Base-by-base conservation (phyloP, 2,113 vertebrate species). In the Lagopus leucura region DNA sequence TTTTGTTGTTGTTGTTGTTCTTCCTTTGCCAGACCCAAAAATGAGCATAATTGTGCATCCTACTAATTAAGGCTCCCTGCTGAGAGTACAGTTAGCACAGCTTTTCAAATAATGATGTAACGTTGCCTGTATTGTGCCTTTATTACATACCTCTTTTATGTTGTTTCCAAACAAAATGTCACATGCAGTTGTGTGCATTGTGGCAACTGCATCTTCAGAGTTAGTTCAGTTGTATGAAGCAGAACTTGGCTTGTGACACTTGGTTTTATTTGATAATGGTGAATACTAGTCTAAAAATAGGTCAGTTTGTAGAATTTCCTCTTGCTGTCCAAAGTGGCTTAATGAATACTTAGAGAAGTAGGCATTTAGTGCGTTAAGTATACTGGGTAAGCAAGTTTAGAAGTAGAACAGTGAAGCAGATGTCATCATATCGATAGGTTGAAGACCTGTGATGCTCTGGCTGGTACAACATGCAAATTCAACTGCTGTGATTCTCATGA, bases 121-220 rank as follows among this genome's bases (percentile, higher is more conserved):
- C 61, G 0, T 47, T 4, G 60, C 43, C 18, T 32, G 2, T 0
- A 1, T 10, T 13, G 32, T 75, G 48, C 3, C 15, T 79, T 40
- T 11, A 18, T 40, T 43, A 1, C 1, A 0, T 43, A 2, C 2
- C 1, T 5, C 9, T 22, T 72, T 61, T 38, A 76, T 42, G 32
- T n/a, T 47, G 13, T 72, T 75, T 71, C 13, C 40, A 55, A n/a
- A 10, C 40, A 3, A 36, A 57, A 13, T 9, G 18, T n/a, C 17
- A 1, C 0, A 0, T 7, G 16, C 34, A 8, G 30, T 22, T 20
- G 11, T 0, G 1, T 5, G 6, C 0, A 0, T 12, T 34, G 73
- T 3, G 28, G 18, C 25, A n/a, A 6, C 48, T 12, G 5, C 14
- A 1, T 43, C 18, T 48, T 6, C 16, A 5, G 67, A 1, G 0